Evolutionary conservation across 23 tunicate genomes (phyloP).

Genomic region (Clavelina lepadiformis): DNA sequence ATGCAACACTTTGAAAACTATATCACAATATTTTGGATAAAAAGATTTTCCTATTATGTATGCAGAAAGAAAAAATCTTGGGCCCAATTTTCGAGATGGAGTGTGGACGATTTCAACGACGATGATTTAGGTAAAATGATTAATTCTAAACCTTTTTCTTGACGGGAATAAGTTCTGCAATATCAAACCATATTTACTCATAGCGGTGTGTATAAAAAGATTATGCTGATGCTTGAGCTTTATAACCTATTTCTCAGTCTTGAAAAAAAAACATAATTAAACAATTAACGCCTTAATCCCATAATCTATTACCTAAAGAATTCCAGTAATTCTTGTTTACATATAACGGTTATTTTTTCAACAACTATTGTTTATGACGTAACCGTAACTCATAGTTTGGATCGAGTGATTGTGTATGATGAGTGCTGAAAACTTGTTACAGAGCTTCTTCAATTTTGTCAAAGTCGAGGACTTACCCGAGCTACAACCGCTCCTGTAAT

Average conservation of each 20-base stretch:
- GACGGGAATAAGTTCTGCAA: not conserved
- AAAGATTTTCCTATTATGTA: no score
- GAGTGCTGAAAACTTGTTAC: no score
- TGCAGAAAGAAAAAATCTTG: slow-evolving; percentile 23
- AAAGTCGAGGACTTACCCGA: slow-evolving; percentile 16
- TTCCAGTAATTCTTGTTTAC: no score
- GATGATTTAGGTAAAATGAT: slow-evolving; percentile 6
- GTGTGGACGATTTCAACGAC: slow-evolving; percentile 10
- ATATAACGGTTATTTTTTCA: no score
- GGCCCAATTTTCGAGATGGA: slow-evolving; percentile 42
- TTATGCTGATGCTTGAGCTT: no score
- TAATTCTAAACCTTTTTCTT: not conserved
- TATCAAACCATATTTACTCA: not conserved
- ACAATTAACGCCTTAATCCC: no score
- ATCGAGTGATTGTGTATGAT: no score
- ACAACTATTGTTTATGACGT: no score
- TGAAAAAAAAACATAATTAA: no score
- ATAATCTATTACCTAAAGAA: no score
- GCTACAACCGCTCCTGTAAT: slow-evolving; percentile 6
- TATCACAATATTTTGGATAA: not conserved
- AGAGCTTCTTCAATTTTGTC: slow-evolving; percentile 48
- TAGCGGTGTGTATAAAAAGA: not conserved
- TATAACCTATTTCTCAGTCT: no score
- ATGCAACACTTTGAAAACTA: not conserved
- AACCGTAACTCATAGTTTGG: no score